Conservation (phyloP, 2,797 vertebrate species). For the Danio albolineatus region DNA sequence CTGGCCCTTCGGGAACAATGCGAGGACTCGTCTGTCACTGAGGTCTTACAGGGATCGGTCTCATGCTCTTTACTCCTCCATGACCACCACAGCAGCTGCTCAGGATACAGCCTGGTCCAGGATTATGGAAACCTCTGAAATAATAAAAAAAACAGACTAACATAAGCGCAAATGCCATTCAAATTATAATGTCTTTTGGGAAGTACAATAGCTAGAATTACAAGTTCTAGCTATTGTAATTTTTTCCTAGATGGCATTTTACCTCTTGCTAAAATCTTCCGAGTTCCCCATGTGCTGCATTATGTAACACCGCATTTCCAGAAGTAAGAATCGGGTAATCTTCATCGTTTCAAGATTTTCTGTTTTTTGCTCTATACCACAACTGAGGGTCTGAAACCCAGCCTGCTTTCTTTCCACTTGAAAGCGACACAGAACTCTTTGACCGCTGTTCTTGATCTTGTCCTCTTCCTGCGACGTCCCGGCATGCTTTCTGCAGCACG, state of each 20-base stretch:
- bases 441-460: conserved; percentile 24
- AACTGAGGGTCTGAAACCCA: neutral
- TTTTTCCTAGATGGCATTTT: conserved; percentile 20
- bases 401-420: conserved; percentile 22
- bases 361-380: conserved; percentile 20
- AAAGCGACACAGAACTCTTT: conserved; percentile 17
- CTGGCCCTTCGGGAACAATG: too few relatives aligned
- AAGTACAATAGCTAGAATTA: too few relatives aligned
- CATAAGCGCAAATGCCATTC: too few relatives aligned
- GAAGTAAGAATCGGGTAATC: conserved; percentile 20
- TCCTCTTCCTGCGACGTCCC: conserved; percentile 21
- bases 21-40: too few relatives aligned
- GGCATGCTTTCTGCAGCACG: conserved; percentile 20
- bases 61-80: too few relatives aligned
- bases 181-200: too few relatives aligned
- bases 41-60: too few relatives aligned
- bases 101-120: too few relatives aligned
- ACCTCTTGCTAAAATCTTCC: neutral
- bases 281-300: neutral
- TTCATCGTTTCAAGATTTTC: conserved; percentile 8
- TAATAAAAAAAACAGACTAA: too few relatives aligned
- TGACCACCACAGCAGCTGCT: too few relatives aligned
- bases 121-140: too few relatives aligned
- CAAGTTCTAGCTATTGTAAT: neutral
- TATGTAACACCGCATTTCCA: conserved; percentile 35